Percentiles rank a stretch among this genome's conserved stretches.
Evolutionary conservation across 2,113 vertebrate genomes (phyloP).

Genomic region (Sinocyclocheilus anshuiensis): DNA sequence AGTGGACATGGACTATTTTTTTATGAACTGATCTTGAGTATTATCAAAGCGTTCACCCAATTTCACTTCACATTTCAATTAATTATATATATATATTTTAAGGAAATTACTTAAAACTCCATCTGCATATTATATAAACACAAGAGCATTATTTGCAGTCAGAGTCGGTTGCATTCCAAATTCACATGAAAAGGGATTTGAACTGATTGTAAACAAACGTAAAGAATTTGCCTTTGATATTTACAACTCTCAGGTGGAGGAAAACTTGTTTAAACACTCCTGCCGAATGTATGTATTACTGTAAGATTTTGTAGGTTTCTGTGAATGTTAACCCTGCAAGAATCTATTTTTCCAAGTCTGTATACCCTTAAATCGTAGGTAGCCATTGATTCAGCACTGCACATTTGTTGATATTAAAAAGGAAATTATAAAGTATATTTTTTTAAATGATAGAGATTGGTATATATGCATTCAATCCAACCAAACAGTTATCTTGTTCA

Average conservation of each 20-base stretch:
- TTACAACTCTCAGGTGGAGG: not conserved
- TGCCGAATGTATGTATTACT: conserved; percentile 29
- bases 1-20: not conserved
- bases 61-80: not conserved
- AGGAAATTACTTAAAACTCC: not conserved
- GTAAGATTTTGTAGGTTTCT: not conserved
- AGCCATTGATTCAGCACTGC: not conserved
- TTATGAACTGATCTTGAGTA: not conserved
- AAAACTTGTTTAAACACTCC: not conserved
- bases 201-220: not conserved
- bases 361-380: not conserved
- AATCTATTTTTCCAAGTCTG: not conserved
- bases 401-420: not conserved
- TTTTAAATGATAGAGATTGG: not conserved
- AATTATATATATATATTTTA: not conserved
- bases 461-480: not conserved
- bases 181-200: not conserved
- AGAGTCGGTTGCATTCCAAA: no score
- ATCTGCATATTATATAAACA: not conserved
- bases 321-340: not conserved
- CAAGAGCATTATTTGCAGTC: not conserved
- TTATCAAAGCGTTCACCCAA: not conserved
- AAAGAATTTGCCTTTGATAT: not conserved
- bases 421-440: not conserved
- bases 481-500: not conserved